phyloP scores from a whole-genome alignment of 2,888 invertebrate genomes.

The Imbricaverruca yamaguchii region DNA sequence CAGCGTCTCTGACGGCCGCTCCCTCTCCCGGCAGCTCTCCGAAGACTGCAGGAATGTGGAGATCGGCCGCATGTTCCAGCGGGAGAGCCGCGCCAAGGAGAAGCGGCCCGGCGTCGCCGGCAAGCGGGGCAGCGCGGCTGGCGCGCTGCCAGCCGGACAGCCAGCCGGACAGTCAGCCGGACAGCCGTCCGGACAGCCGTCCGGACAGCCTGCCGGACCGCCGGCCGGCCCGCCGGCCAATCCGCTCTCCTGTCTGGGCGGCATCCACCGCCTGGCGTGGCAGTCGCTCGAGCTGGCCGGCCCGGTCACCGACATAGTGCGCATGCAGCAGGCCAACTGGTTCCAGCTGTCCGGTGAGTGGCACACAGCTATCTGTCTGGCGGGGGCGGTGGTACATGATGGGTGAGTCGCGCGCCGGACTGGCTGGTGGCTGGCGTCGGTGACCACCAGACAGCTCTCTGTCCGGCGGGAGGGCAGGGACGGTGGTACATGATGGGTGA shows the following conservation, averaged over 20 bases:
- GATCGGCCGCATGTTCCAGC: conserved; percentile 17
- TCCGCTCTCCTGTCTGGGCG: neutral
- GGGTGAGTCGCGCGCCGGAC: neutral
- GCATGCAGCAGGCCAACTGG: conserved; percentile 56
- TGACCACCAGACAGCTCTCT: neutral
- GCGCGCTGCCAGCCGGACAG: neutral
- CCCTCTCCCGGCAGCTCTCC: neutral
- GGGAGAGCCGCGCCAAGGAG: neutral
- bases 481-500: neutral
- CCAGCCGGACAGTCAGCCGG: neutral
- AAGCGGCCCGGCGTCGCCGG: neutral
- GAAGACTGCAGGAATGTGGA: conserved; percentile 20
- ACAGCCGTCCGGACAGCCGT: neutral
- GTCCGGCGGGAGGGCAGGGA: neutral
- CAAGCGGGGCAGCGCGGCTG: too few species aligned
- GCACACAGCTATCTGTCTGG: neutral
- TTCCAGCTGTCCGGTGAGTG: conserved; percentile 68
- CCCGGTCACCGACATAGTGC: conserved; percentile 75
- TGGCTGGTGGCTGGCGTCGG: neutral
- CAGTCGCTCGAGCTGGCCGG: conserved; percentile 70
- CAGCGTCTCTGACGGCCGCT: too few species aligned
- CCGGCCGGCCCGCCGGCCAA: neutral
- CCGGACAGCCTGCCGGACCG: neutral
- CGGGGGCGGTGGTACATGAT: neutral
- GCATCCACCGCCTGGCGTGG: conserved; percentile 8